Base-by-base conservation (phyloP, 2,113 vertebrate species). In the Megaleporinus macrocephalus region DNA sequence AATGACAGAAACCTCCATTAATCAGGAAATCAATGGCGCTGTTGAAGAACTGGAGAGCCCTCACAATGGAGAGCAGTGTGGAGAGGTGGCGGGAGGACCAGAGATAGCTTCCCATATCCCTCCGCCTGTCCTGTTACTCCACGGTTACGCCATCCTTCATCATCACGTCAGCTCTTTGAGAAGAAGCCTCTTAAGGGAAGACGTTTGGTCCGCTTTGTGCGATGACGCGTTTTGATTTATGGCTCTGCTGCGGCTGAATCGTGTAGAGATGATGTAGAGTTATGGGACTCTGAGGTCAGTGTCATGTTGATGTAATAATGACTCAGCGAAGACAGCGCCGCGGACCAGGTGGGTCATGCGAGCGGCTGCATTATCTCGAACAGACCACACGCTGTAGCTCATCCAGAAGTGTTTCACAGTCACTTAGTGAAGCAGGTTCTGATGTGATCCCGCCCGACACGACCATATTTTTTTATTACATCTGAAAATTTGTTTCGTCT, bases 11-110 rank as follows among this genome's bases (percentile, higher is more conserved):
- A 95, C 93, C 92, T 94, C 88, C 95, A 95, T 97, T 97, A 96
- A 96, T 98, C 95, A 96, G 94, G 78, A 93, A 95, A 97, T 97
- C 96, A 87, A 96, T 96, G 72, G 3, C 13, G 51, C 84, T 93
- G 93, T 94, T 95, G 92, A 95, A 95, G 91, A 85, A 89, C 92
- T 87, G 88, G 84, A 90, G 90, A 18, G 88, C 83, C 87, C 89
- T 93, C 92, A 94, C 92, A 95, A 92, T 86, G 89, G 89, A 94
- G 92, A 91, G 91, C 89, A 92, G 90, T 86, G 72, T 86, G 87
- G 79, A 92, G 89, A 89, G 68, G 81, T 85, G 81, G 26, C 87
- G 82, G 73, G 88, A 83, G 78, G 76, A 90, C 86, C 79, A 89
- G 82, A 89, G 88, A n/a, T n/a, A 92, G 85, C 61, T 88, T 87